phyloP scores from a whole-genome alignment of 2,797 vertebrate genomes.

The Anguilla marmorata region DNA sequence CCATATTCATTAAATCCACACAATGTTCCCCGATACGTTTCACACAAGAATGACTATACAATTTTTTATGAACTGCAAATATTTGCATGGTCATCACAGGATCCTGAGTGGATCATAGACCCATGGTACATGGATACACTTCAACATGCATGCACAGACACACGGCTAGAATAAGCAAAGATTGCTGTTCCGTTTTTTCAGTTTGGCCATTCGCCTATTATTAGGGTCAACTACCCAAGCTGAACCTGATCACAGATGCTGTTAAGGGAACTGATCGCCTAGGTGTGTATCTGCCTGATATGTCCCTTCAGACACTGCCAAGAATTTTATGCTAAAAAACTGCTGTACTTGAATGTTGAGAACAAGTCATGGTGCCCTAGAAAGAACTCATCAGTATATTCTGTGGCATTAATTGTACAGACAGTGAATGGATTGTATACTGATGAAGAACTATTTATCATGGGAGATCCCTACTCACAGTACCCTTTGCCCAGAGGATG shows the following conservation, averaged over 20 bases:
- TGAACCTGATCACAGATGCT: neutral
- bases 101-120: neutral
- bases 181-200: neutral
- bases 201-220: neutral
- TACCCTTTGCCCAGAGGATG: neutral
- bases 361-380: neutral
- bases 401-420: neutral
- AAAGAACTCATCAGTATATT: neutral
- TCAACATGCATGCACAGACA: neutral
- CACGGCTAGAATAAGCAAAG: neutral
- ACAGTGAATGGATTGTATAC: neutral
- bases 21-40: neutral
- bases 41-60: neutral
- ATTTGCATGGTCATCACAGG: neutral
- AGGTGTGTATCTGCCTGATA: neutral
- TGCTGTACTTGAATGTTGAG: neutral
- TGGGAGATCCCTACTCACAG: neutral
- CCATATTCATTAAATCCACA: neutral
- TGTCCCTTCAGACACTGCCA: neutral
- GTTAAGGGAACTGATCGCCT: neutral
- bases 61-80: neutral
- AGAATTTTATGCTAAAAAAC: neutral
- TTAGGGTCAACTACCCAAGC: neutral
- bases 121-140: neutral
- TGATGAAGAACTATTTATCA: neutral